Evolutionary conservation across 1,140 invertebrate species (phyloP), one percentile per base, ranked within the genome.

Genomic region (Polyergus mexicanus): DNA sequence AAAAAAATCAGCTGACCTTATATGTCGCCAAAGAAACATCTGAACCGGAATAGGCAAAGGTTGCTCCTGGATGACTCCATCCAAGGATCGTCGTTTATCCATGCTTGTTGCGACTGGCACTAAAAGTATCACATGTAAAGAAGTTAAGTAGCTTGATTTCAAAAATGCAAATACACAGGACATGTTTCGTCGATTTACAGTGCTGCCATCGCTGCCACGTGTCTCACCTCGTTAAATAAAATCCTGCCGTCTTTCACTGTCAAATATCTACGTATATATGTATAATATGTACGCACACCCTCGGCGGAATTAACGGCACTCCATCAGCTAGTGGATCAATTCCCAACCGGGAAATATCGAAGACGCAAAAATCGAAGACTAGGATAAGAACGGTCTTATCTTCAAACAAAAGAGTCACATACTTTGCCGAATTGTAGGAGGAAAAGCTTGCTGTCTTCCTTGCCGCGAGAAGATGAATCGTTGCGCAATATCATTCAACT

Each of bases 21-120:
- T 98, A 96, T 99, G 98, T 92, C 98, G 97, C 99, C 99, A 99
- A 85, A 99, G 96, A 95, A 99, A 99, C 86, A 98, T 98, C 94
- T 99, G 99, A 85, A 99, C 98, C 3, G 99, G 98, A 86, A 99
- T 97, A n/a, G 99, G 99, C 86, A 99, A 96, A 83, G 98, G 96
- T 89, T 98, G 97, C 90, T 98, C 97, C 88, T 96, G 96, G 86
- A 95, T 93, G 58, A 88, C 88, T 19, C 95, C 95, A 89, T 97
- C 96, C 88, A 93, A 44, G 76, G 94, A 95, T 41, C 92, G 90
- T 66, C 92, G 92, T 88, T 92, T 94, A 75, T 95, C 93, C 94
- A 95, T 95, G 38, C 47, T 75, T 35, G n/a, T 60, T 60, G 7
- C 56, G 13, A 19, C 62, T 66, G 22, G 65, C 35, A 77, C 86